Conservation (phyloP, 2,888 invertebrate species). For the Aethes cnicana region DNA sequence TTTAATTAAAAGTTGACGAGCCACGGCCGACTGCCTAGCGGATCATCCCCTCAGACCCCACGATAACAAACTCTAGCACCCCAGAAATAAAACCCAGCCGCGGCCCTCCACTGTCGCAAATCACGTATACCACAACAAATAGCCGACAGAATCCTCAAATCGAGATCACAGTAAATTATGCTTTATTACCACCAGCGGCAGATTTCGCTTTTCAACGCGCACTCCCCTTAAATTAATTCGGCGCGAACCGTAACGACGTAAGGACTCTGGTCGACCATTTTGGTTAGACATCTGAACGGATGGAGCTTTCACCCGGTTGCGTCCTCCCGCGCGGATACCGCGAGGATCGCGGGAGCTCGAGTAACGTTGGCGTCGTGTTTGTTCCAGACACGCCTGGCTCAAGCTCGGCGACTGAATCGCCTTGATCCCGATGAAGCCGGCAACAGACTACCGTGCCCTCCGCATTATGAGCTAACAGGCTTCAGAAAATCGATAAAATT, state of each 20-base stretch:
- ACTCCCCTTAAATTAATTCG: slow-evolving; percentile 74
- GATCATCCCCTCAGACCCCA: slow-evolving; percentile 41
- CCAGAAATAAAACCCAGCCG: slow-evolving; percentile 40
- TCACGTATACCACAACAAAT: slow-evolving; percentile 75
- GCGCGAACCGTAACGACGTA: slow-evolving; percentile 65
- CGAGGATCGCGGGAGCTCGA: slow-evolving; percentile 46
- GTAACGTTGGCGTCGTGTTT: slow-evolving; percentile 41
- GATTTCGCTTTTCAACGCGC: slow-evolving; percentile 52
- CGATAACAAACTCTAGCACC: slow-evolving; percentile 45
- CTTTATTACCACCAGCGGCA: slow-evolving; percentile 53
- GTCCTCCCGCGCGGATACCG: slow-evolving; percentile 33
- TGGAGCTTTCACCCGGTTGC: slow-evolving; percentile 47
- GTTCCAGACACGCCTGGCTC: neutral
- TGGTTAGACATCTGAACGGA: slow-evolving; percentile 44
- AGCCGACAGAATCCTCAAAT: slow-evolving; percentile 57
- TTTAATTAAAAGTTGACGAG: slow-evolving; percentile 68
- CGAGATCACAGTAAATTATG: slow-evolving; percentile 54
- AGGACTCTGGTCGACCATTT: slow-evolving; percentile 42
- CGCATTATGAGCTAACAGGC: slow-evolving; percentile 36
- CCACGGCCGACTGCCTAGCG: slow-evolving; percentile 41
- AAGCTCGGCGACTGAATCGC: slow-evolving; percentile 68
- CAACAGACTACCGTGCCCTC: slow-evolving; percentile 60
- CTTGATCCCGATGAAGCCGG: slow-evolving; percentile 76
- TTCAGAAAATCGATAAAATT: no score
- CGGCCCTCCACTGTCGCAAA: slow-evolving; percentile 58